Conservation (phyloP, 2,113 vertebrate genomes). For the Myotis lucifugus region DNA sequence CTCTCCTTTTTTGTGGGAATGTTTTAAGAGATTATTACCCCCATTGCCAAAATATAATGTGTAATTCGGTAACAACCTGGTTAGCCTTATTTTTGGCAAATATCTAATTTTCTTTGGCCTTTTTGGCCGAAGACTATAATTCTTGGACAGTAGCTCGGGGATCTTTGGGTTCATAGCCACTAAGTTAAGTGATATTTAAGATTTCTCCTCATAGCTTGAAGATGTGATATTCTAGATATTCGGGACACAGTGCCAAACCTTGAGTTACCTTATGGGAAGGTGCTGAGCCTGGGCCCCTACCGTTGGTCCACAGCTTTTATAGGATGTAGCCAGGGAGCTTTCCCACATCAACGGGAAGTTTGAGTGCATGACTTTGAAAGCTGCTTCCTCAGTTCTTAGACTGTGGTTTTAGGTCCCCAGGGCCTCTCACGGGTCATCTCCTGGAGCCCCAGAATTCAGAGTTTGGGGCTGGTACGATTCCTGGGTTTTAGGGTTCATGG, state of each 20-base stretch:
- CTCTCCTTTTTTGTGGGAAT: not conserved
- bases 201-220: not conserved
- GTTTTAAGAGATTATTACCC: not conserved
- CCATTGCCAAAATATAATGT: not conserved
- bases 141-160: not conserved
- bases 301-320: not conserved
- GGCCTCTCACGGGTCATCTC: not conserved
- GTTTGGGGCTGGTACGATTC: not conserved
- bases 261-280: not conserved
- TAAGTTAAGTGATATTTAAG: constrained; percentile 16
- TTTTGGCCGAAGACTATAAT: not conserved
- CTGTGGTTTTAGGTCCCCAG: not conserved
- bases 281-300: not conserved
- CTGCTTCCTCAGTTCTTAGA: not conserved
- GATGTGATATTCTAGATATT: not conserved
- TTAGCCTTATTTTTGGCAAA: not conserved
- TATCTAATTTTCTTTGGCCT: not conserved
- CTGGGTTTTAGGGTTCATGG: not conserved
- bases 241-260: not conserved
- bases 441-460: not conserved
- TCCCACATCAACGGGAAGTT: not conserved
- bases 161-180: not conserved
- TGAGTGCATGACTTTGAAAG: not conserved
- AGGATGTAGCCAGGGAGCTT: not conserved
- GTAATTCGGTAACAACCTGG: not conserved